Evolutionary conservation across 2,888 invertebrate species (phyloP), one percentile per base, ranked within the genome.

Genomic region (Papilio elwesi): DNA sequence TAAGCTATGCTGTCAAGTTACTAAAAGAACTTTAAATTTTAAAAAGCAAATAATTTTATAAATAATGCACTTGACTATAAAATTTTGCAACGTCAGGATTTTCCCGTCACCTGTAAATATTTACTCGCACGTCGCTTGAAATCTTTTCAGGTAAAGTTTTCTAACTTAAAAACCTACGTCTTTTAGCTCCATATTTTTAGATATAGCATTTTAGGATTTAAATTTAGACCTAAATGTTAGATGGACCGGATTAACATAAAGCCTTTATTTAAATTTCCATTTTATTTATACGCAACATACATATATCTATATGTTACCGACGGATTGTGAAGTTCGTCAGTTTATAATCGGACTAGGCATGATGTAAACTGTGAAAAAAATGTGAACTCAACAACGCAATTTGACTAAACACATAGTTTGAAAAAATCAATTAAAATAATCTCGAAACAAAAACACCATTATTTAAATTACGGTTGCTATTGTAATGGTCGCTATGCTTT

Each of bases 31-130:
- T 59, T 59, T n/a, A 59, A 59, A 59, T 43, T 59, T 43, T n/a
- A 59, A 59, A 59, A 59, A n/a, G n/a, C n/a, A 59, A 59, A 59
- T 59, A 59, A 59, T 59, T 59, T 59, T 43, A 59, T 43, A 59
- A n/a, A 59, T 15, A 43, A 43, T 43, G 59, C 43, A 43, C 59
- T 43, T 59, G 38, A 43, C 59, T 59, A 59, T 59, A 43, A 59
- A 43, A 59, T 59, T 59, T 59, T 43, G 59, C 59, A 43, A 43
- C 38, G 59, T 59, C 59, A 59, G 38, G 59, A 43, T 12, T 59
- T 43, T 38, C 38, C 59, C 49, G 49, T 49, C 49, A 49, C 49
- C 43, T 59, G 59, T 57, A 57, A 57, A 57, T 59, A n/a, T 59
- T 59, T 59, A 15, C 59, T 59, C 43, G 43, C 5, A n/a, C 57